phyloP scores from a whole-genome alignment of 2,888 invertebrate genomes.

The Melanostoma mellinum region DNA sequence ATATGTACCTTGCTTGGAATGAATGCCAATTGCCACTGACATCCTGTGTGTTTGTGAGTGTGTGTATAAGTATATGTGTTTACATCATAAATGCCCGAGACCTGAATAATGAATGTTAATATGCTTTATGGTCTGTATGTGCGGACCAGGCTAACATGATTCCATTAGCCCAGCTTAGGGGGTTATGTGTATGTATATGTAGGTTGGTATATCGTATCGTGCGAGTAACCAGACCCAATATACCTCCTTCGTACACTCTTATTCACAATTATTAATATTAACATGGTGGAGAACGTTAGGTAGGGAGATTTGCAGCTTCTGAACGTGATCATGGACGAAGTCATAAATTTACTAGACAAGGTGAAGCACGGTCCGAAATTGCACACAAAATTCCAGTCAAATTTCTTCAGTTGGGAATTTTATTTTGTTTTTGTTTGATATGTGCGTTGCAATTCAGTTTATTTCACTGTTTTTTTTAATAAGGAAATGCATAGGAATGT shows the following conservation, averaged over 20 bases:
- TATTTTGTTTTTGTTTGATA: no score
- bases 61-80: slow-evolving; percentile 6
- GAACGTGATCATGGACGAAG: slow-evolving; percentile 63
- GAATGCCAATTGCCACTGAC: slow-evolving; percentile 34
- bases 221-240: background rate
- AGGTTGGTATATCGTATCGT: slow-evolving; percentile 5
- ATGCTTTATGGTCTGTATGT: slow-evolving; percentile 71
- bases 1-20: slow-evolving; percentile 30
- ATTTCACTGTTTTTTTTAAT: no score
- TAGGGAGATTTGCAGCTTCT: slow-evolving; percentile 7
- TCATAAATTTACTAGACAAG: slow-evolving; percentile 61
- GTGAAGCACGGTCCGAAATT: slow-evolving; percentile 40
- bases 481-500: no score
- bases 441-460: no score
- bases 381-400: slow-evolving; percentile 35
- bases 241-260: slow-evolving; percentile 21
- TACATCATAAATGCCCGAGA: slow-evolving; percentile 70
- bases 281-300: slow-evolving; percentile 34
- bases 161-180: slow-evolving; percentile 50
- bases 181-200: background rate
- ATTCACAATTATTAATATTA: slow-evolving; percentile 70
- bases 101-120: slow-evolving; percentile 73
- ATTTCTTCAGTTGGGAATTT: slow-evolving; percentile 7
- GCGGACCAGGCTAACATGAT: slow-evolving; percentile 59
- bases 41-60: slow-evolving; percentile 15